Evolutionary conservation across 1,140 invertebrate species (phyloP), one percentile per base, ranked within the genome.

Genomic region (Notospermus geniculatus): DNA sequence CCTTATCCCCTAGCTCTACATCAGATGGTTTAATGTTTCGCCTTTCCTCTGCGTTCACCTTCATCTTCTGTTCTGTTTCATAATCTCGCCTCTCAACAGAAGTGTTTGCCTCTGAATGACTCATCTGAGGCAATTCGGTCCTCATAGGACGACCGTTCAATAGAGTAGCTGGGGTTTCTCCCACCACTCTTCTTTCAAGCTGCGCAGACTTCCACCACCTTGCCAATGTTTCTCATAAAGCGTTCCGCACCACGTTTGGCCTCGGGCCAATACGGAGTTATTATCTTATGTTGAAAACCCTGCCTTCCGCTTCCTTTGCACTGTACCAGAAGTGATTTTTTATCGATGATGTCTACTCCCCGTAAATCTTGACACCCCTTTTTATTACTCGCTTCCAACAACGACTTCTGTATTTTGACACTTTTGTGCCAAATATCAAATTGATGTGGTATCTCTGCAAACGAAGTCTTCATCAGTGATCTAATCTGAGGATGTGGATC

Each of bases 211-310:
- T 56, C n/a, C 2, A 62, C 30, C 13, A 54, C 54, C 28, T 66
- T 66, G 50, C 43, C 45, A 15, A 68, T 15, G 22, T 50, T 63
- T 53, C 63, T 32, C 57, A 66, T 66, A n/a, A 66, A 66, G 17
- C 60, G 54, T 59, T 68, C 66, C 9, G 52, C 36, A 57, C 63
- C 22, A n/a, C 25, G 55, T 59, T 65, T 68, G 32, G 63, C 60
- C 57, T 45, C 15, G 7, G 66, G 63, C 59, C 59, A 65, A 17
- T 46, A 54, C 29, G 59, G 61, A 11, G 59, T 70, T 29, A 62
- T 63, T 9, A 32, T 23, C 9, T 39, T 39, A 63, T 27, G 63
- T 30, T 63, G 61, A 45, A 72, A 67, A 13, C 68, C 70, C 50
- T n/a, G n/a, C n/a, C n/a, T n/a, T n/a, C n/a, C n/a, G n/a, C n/a